Evolutionary conservation across 2,888 invertebrate genomes (phyloP).

Genomic region (Epicampocera succincta): DNA sequence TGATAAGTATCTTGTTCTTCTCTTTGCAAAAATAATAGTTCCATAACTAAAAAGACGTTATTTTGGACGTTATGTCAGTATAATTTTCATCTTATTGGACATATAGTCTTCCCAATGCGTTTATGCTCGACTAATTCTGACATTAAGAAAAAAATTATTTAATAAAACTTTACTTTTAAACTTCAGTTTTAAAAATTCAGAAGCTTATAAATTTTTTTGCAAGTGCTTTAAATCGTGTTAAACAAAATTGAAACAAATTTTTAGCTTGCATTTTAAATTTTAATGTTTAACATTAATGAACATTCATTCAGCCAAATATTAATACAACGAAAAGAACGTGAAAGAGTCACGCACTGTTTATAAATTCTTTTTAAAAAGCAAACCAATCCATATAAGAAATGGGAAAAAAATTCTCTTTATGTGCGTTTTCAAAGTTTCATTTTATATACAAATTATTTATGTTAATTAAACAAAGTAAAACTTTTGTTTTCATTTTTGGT

Average conservation of each 20-base stretch:
- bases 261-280: background rate
- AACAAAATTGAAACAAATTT: background rate
- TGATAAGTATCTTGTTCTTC: too few relatives aligned
- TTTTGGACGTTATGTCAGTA: too few relatives aligned
- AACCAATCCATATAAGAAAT: conserved; percentile 51
- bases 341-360: conserved; percentile 58
- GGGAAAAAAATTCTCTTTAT: conserved; percentile 30
- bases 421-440: conserved; percentile 34
- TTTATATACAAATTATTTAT: conserved; percentile 47
- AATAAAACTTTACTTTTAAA: too few relatives aligned
- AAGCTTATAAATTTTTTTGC: too few relatives aligned
- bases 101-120: too few relatives aligned
- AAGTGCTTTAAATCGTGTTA: too few relatives aligned
- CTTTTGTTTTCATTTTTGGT: conserved; percentile 62
- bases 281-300: conserved; percentile 25
- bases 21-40: too few relatives aligned
- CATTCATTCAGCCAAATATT: conserved; percentile 5
- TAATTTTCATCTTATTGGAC: too few relatives aligned
- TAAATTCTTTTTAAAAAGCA: conserved; percentile 54
- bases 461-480: conserved; percentile 60
- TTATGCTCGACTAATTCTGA: too few relatives aligned
- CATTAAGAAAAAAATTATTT: too few relatives aligned
- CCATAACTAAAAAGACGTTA: too few relatives aligned
- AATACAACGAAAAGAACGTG: conserved; percentile 34
- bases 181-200: too few relatives aligned